Evolutionary conservation across 2,797 vertebrate genomes (phyloP).

Genomic region (Echeneis naucrates): DNA sequence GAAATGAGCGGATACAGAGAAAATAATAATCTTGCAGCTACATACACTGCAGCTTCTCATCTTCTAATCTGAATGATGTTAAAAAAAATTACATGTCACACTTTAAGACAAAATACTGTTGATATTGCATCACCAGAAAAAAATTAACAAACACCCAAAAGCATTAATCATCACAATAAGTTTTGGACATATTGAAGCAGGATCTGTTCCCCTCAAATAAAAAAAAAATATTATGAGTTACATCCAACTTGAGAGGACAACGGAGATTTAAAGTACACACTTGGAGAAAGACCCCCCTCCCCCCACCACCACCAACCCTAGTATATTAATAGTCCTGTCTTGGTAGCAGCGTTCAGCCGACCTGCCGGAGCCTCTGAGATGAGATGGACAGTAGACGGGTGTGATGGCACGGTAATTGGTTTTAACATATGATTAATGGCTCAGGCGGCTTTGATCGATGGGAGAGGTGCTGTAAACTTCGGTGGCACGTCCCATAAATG

Average conservation of each 20-base stretch:
- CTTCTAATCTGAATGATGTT: too few species aligned
- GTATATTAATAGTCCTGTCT: constrained; percentile 35
- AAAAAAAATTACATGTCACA: too few species aligned
- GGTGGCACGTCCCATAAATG: constrained; percentile 51
- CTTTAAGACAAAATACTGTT: too few species aligned
- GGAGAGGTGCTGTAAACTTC: constrained; percentile 59
- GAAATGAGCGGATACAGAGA: too few species aligned
- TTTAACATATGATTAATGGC: constrained; percentile 73
- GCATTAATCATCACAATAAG: constrained; percentile 1
- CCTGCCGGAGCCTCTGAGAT: constrained; percentile 32
- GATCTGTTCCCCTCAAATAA: constrained; percentile 5
- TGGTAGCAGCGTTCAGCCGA: constrained; percentile 4
- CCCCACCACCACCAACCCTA: not conserved
- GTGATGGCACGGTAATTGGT: constrained; percentile 67
- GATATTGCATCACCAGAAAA: not conserved
- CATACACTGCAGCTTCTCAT: too few species aligned
- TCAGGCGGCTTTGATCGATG: constrained; percentile 59
- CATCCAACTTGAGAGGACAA: constrained; percentile 12
- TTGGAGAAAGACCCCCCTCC: not conserved
- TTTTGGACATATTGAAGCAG: not conserved
- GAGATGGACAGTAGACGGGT: constrained; percentile 50
- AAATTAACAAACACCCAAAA: not conserved
- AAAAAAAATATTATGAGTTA: constrained; percentile 11
- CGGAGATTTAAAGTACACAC: constrained; percentile 22
- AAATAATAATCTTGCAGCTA: too few species aligned